Percentiles rank a stretch among this genome's conserved stretches.
Conservation (phyloP, 2,797 vertebrate species). For the Pipistrellus nathusii region DNA sequence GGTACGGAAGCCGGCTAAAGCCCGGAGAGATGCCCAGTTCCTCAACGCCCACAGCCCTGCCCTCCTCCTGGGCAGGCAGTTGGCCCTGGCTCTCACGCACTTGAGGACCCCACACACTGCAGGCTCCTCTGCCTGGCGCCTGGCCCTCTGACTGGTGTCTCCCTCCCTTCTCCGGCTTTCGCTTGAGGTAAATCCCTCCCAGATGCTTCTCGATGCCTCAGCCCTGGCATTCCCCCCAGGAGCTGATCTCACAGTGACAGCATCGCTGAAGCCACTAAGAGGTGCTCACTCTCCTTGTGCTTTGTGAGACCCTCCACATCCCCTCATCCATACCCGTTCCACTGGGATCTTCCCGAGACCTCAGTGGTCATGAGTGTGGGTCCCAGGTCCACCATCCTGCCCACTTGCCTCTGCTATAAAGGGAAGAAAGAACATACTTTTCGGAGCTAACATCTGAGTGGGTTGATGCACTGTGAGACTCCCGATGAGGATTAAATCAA, state of each 20-base stretch:
- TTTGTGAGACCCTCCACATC: too few species aligned
- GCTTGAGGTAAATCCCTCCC: background rate
- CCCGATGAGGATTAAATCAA: background rate
- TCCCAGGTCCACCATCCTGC: background rate
- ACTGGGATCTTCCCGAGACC: background rate
- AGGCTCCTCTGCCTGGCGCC: background rate
- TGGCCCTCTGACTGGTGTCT: background rate
- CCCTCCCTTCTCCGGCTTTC: background rate
- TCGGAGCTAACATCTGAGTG: background rate
- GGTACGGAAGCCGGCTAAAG: background rate
- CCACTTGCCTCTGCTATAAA: background rate
- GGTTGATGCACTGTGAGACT: too few species aligned
- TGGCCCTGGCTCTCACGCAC: background rate
- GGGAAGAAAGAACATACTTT: background rate
- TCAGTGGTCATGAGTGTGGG: background rate
- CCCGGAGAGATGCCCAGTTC: background rate
- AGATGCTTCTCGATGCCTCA: background rate
- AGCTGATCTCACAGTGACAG: background rate
- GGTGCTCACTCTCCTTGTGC: background rate
- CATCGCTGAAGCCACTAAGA: background rate
- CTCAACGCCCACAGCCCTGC: too few species aligned
- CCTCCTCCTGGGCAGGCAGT: background rate
- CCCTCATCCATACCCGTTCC: rapidly evolving
- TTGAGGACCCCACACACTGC: background rate
- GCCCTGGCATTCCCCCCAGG: rapidly evolving